Conservation (phyloP, 2,888 invertebrate species). For the Pecten maximus region DNA sequence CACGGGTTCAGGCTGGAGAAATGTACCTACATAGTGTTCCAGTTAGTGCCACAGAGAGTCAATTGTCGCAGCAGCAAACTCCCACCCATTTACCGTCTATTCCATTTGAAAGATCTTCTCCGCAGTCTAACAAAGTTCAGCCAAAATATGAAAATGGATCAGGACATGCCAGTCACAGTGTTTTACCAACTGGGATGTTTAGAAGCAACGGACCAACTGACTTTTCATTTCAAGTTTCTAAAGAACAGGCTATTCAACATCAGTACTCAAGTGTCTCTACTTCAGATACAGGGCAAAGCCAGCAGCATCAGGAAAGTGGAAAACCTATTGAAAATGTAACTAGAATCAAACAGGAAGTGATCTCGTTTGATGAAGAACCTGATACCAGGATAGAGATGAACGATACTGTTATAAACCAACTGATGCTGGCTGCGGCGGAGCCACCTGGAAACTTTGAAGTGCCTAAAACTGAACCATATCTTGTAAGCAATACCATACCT, state of each 20-base stretch:
- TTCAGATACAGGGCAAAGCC: not conserved
- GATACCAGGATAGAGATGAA: not conserved
- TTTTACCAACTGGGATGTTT: not conserved
- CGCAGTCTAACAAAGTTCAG: not conserved
- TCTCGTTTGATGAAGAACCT: constrained; percentile 20
- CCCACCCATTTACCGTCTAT: not conserved
- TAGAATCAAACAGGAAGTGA: not conserved
- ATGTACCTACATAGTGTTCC: not conserved
- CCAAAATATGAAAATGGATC: not conserved
- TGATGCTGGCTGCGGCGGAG: not conserved
- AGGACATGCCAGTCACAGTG: not conserved
- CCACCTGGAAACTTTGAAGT: not conserved
- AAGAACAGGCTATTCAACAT: not conserved
- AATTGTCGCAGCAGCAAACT: not conserved
- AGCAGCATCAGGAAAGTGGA: not conserved
- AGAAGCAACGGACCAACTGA: not conserved
- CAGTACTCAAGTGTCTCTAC: not conserved
- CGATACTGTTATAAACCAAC: not conserved
- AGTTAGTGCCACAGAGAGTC: not conserved
- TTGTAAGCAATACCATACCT: not conserved
- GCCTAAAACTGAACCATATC: not conserved
- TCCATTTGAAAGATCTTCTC: not conserved
- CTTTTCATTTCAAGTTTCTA: not conserved
- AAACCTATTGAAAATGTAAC: not conserved
- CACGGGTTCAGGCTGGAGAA: constrained; percentile 11